A percentile compares a stretch with the other conserved stretches of the same genome.
These are phyloP conservation scores for Drosophila willistoni DNA, from an alignment of 1,140 invertebrate genomes.

Conservation along the genomic window DNA sequence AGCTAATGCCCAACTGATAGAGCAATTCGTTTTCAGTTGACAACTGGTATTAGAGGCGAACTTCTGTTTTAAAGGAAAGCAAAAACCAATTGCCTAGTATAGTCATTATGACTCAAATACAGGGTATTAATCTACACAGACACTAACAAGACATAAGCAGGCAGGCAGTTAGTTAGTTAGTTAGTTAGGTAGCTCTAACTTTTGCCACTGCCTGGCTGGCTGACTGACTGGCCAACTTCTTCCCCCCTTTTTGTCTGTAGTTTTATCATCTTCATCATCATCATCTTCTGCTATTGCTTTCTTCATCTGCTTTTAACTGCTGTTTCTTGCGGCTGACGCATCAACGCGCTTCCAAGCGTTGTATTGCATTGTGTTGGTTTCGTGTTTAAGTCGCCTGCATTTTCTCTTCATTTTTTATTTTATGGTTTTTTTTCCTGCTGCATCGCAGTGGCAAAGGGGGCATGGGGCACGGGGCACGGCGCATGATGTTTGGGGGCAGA, in stretches of 20 bases:
- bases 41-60: too few relatives aligned
- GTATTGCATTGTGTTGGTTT: conserved; percentile 51
- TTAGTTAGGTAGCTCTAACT: conserved; percentile 29
- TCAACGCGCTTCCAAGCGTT: conserved; percentile 61
- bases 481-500: not conserved
- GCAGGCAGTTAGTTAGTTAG: conserved; percentile 34
- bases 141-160: conserved; percentile 51
- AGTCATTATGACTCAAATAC: not conserved
- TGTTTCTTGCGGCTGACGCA: conserved; percentile 30
- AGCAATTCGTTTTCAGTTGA: too few relatives aligned
- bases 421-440: conserved; percentile 64
- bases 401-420: conserved; percentile 34
- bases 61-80: too few relatives aligned
- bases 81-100: not conserved
- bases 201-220: conserved; percentile 14
- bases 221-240: conserved; percentile 3
- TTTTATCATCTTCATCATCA: not conserved
- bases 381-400: conserved; percentile 33
- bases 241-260: conserved; percentile 1
- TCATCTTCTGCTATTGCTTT: conserved; percentile 2
- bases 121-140: conserved; percentile 19
- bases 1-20: too few relatives aligned
- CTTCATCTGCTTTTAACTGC: not conserved
- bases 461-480: not conserved
- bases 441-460: conserved; percentile 20